Base-by-base conservation (phyloP, 2,113 vertebrate species). In the Tupaia tana region DNA sequence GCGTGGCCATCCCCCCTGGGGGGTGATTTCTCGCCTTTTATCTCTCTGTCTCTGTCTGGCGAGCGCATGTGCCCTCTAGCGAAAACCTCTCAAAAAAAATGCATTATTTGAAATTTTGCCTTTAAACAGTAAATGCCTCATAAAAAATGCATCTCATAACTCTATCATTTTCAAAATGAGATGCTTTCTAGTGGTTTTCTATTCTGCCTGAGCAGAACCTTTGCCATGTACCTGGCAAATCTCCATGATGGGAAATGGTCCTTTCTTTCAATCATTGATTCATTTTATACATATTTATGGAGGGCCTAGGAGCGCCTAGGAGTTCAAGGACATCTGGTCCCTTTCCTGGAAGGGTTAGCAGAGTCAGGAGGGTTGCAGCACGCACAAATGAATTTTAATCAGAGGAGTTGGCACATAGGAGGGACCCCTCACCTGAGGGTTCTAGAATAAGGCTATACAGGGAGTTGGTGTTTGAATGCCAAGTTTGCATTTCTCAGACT, bases 61-160 rank as follows among this genome's bases (percentile, higher is more conserved):
- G n/a, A n/a, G n/a, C n/a, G n/a, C n/a, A n/a, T n/a, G n/a, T n/a
- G n/a, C n/a, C n/a, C n/a, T n/a, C n/a, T n/a, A n/a, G n/a, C n/a
- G n/a, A n/a, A 43, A 43, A 43, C 6, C 43, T 43, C 43, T 43
- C 43, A 94, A 84, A 70, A 84, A 88, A 24, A 92, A 80, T 66
- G 7, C 18, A 79, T 59, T 79, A 73, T 86, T 91, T 78, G n/a
- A 91, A 86, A 24, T 18, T n/a, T 31, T 75, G 61, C 20, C 64
- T 82, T 92, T 96, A 96, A 95, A 91, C 20, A 82, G 9, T 74
- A 95, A 91, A 73, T 94, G 52, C 19, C 70, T 95, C 70, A 92
- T 83, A 89, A 92, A 91, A 80, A 89, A 86, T 78, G 43, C 13
- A 92, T 92, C 52, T 79, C 34, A 29, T 90, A 89, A 54, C 27